Conservation (phyloP, 2,797 vertebrate genomes). For the Cynopterus sphinx region DNA sequence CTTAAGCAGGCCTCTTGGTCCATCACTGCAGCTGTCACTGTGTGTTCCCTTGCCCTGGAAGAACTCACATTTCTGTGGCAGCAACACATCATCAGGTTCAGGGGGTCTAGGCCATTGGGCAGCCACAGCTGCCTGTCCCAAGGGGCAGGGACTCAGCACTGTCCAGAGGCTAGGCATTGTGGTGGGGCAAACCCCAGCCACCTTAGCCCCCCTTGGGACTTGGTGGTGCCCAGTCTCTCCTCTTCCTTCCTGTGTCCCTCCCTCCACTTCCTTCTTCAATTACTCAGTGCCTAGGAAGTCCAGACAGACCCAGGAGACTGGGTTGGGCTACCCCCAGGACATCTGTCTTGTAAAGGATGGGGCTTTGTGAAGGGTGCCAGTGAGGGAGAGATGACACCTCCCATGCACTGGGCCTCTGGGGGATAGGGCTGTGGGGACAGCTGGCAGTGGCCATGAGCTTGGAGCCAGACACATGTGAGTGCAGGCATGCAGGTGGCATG, state of each 20-base stretch:
- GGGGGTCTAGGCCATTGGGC: background rate
- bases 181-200: background rate
- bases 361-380: background rate
- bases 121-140: rapidly evolving
- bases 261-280: background rate
- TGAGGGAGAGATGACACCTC: background rate
- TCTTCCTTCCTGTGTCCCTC: background rate
- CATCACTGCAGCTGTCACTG: background rate
- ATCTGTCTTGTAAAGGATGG: background rate
- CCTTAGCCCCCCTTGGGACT: background rate
- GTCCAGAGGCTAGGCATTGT: background rate
- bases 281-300: background rate
- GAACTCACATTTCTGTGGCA: background rate
- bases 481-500: background rate
- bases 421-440: background rate
- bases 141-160: background rate
- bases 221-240: background rate
- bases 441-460: background rate
- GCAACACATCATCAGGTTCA: background rate
- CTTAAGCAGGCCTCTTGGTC: background rate
- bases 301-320: background rate
- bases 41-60: background rate
- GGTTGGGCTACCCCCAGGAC: background rate
- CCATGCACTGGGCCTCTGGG: background rate
- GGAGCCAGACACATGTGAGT: no score